A percentile compares a stretch with the other conserved stretches of the same genome.
Conservation (phyloP, 37 sponge, comb jelly and placozoan species). For the Ianthella basta region DNA sequence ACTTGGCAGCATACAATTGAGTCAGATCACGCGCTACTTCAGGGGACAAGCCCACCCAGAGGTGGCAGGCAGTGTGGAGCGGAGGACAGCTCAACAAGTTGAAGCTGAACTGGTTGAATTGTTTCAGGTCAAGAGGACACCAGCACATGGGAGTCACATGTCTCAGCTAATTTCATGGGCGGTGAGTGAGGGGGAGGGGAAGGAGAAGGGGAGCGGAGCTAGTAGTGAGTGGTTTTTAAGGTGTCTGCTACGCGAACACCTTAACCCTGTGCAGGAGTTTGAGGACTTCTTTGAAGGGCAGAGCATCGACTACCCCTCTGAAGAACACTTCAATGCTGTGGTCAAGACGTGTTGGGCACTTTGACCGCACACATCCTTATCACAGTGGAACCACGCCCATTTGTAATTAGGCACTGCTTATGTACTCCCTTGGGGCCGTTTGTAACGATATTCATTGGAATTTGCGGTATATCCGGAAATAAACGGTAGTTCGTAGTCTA, state of each 20-base stretch:
- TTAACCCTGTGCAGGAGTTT: slow-evolving; percentile 49
- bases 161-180: slow-evolving; percentile 1
- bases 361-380: too few species aligned
- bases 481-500: too few species aligned
- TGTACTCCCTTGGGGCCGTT: too few species aligned
- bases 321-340: neutral
- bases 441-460: too few species aligned
- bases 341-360: too few species aligned
- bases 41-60: slow-evolving; percentile 36
- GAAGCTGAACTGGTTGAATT: neutral
- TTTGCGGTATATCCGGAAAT: too few species aligned
- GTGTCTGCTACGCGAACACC: neutral
- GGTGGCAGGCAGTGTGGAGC: slow-evolving; percentile 4
- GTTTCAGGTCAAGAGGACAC: neutral
- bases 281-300: slow-evolving; percentile 67
- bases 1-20: slow-evolving; percentile 27
- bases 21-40: slow-evolving; percentile 43
- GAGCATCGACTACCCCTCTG: slow-evolving; percentile 44
- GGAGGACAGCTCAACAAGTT: slow-evolving; percentile 17
- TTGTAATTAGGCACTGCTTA: too few species aligned
- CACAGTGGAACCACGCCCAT: too few species aligned
- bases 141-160: neutral
- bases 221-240: neutral
- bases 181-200: neutral
- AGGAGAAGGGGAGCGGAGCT: slow-evolving; percentile 1